Conservation (phyloP, 2,888 invertebrate genomes). For the Synergus gifuensis region DNA sequence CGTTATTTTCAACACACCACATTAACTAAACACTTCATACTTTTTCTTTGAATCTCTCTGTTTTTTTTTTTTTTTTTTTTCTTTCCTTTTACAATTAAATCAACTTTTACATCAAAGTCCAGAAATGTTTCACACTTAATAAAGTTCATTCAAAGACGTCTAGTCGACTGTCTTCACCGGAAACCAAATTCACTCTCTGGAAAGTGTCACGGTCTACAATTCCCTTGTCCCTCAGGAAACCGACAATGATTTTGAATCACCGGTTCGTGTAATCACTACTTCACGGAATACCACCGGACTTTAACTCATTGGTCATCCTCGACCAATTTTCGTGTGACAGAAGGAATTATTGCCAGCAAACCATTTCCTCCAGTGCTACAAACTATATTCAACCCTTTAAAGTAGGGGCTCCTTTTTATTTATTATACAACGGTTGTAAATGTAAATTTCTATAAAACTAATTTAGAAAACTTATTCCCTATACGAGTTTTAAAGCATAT, state of each 20-base stretch:
- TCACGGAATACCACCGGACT: not conserved
- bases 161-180: not conserved
- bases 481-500: not conserved
- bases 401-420: too few relatives aligned
- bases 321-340: not conserved
- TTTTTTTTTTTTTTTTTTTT: not conserved
- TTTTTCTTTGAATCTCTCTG: not conserved
- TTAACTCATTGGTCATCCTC: not conserved
- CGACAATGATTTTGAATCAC: not conserved
- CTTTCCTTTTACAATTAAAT: too few relatives aligned
- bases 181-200: not conserved
- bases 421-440: too few relatives aligned
- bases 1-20: too few relatives aligned
- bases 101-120: not conserved
- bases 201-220: not conserved
- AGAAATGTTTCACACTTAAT: not conserved
- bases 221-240: not conserved
- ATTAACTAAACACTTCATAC: too few relatives aligned
- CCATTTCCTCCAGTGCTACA: too few relatives aligned
- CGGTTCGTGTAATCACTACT: constrained; percentile 3
- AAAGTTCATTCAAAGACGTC: not conserved
- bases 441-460: too few relatives aligned
- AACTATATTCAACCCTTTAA: too few relatives aligned
- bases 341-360: not conserved
- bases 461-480: too few relatives aligned